Percentiles rank a stretch among this genome's conserved stretches.
Conservation (phyloP, 2,797 vertebrate species). For the Babyrousa celebensis region DNA sequence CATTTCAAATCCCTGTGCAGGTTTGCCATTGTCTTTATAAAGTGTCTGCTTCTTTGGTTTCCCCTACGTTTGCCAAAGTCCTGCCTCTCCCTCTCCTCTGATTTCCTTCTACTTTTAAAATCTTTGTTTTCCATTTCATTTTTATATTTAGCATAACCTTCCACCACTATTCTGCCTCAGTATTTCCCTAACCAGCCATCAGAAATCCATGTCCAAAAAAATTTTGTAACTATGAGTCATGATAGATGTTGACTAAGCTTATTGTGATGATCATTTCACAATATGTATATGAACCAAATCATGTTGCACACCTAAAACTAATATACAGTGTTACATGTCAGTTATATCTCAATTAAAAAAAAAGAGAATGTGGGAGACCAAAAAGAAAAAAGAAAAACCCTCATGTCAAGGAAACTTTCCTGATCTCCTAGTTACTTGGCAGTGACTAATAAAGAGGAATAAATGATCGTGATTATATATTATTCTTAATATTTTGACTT, state of each 20-base stretch:
- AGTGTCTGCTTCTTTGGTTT: conserved; percentile 57
- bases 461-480: conserved; percentile 1
- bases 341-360: not conserved
- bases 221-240: not conserved
- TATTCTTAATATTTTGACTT: conserved; percentile 34
- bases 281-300: not conserved
- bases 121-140: conserved; percentile 19
- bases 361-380: not conserved
- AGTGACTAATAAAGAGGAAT: conserved; percentile 60
- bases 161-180: not conserved
- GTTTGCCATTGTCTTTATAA: conserved; percentile 3
- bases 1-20: not conserved
- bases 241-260: not conserved
- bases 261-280: conserved; percentile 11
- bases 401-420: conserved; percentile 31
- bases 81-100: conserved; percentile 22
- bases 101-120: conserved; percentile 22
- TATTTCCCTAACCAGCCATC: not conserved
- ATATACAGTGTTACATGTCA: not conserved
- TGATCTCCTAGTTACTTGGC: conserved; percentile 23
- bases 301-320: not conserved
- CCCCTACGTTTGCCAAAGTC: conserved; percentile 29
- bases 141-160: conserved; percentile 44
- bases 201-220: conserved; percentile 1
- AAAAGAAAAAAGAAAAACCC: not conserved